These are phyloP conservation scores for Trachurus trachurus DNA, from an alignment of 2,797 vertebrate species.

Conservation along the genomic window DNA sequence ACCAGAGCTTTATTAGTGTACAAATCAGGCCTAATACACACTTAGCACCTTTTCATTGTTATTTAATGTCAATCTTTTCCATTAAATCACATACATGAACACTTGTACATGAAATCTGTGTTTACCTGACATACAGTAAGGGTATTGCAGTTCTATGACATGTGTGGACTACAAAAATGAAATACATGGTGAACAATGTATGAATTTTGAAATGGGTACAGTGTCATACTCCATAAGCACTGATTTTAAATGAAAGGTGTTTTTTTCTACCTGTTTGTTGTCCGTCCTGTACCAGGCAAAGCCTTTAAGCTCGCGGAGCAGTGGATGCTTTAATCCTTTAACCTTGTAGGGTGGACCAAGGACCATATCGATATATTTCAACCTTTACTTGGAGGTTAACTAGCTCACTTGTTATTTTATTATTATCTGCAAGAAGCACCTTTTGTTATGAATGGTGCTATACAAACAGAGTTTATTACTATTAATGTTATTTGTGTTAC, in stretches of 20 bases:
- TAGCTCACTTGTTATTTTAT: no score
- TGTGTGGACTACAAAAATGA: neutral
- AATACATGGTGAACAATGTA: neutral
- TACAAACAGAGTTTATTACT: no score
- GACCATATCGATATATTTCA: neutral
- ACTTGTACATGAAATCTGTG: neutral
- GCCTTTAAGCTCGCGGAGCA: neutral
- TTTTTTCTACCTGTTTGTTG: neutral
- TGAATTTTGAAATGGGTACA: no score
- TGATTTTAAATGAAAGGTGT: neutral
- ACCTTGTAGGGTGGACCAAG: neutral
- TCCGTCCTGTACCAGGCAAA: neutral
- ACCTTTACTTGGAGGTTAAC: no score
- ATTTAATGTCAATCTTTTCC: neutral
- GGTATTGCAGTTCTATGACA: neutral
- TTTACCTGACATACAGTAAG: no score
- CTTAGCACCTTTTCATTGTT: neutral
- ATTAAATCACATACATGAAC: neutral
- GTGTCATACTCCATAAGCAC: neutral
- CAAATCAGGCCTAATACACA: no score
- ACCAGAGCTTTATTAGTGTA: no score
- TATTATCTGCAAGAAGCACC: no score
- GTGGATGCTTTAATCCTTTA: constrained; percentile 1
- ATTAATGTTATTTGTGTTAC: neutral
- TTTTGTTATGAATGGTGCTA: no score